These are phyloP conservation scores for Isoperla grammatica DNA, from an alignment of 2,888 invertebrate genomes.

Conservation along the genomic window DNA sequence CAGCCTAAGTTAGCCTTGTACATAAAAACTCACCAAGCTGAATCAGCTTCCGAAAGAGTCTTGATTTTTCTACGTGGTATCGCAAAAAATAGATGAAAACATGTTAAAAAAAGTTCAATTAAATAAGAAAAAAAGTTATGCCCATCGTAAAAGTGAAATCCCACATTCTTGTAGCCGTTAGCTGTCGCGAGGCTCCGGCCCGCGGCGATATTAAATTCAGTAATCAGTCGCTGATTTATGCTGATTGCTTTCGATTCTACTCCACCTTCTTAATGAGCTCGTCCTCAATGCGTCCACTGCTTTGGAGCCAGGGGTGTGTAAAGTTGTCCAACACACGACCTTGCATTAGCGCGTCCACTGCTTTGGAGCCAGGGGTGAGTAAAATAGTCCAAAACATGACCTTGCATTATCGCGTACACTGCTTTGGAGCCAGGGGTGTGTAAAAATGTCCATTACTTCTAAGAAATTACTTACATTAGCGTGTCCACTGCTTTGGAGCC, in stretches of 20 bases:
- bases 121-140: no score
- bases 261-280: conserved; percentile 9
- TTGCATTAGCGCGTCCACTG: neutral
- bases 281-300: conserved; percentile 6
- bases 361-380: no score
- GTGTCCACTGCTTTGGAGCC: neutral
- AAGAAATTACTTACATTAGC: no score
- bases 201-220: conserved; percentile 1
- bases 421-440: no score
- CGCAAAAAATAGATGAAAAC: neutral
- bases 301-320: no score
- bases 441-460: no score
- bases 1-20: no score
- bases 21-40: no score
- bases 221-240: conserved; percentile 16
- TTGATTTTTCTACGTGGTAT: neutral
- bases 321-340: no score
- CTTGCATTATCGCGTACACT: neutral
- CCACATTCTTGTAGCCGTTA: neutral
- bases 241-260: conserved; percentile 11
- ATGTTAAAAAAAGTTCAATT: neutral
- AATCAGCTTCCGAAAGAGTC: no score
- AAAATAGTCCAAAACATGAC: no score
- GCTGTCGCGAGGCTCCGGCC: conserved; percentile 1
- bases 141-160: no score